phyloP scores from a whole-genome alignment of 2,888 invertebrate genomes.

The Nasonovia ribisnigri region DNA sequence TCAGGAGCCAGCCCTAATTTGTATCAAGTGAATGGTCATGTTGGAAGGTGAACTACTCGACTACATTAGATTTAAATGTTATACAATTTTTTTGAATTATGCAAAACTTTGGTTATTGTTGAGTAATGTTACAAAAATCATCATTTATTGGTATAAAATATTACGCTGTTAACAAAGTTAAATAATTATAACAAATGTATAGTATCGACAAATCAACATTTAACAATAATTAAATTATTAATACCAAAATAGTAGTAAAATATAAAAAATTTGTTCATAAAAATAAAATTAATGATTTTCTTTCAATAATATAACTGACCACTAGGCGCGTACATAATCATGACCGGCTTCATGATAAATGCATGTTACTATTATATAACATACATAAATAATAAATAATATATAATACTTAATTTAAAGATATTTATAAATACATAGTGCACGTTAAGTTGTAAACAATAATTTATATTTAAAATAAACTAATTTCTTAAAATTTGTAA shows the following conservation, averaged over 20 bases:
- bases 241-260: conserved; percentile 54
- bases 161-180: conserved; percentile 59
- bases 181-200: conserved; percentile 61
- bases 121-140: conserved; percentile 48
- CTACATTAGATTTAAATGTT: neutral
- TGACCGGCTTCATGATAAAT: conserved; percentile 12
- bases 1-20: neutral
- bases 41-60: neutral
- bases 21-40: neutral
- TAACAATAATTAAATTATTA: conserved; percentile 61
- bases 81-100: neutral
- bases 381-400: conserved; percentile 17
- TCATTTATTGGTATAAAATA: conserved; percentile 60
- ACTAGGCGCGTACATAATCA: neutral
- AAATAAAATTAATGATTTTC: conserved; percentile 44
- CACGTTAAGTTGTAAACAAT: conserved; percentile 4
- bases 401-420: conserved; percentile 38
- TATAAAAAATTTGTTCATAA: conserved; percentile 61
- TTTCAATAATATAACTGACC: conserved; percentile 29
- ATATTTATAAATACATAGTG: conserved; percentile 24
- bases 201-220: conserved; percentile 55
- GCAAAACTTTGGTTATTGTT: neutral
- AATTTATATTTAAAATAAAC: conserved; percentile 15
- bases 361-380: conserved; percentile 3
- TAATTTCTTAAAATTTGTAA: conserved; percentile 21